phyloP scores from a whole-genome alignment of 2,888 invertebrate species.

The Sepioteuthis lessoniana region DNA sequence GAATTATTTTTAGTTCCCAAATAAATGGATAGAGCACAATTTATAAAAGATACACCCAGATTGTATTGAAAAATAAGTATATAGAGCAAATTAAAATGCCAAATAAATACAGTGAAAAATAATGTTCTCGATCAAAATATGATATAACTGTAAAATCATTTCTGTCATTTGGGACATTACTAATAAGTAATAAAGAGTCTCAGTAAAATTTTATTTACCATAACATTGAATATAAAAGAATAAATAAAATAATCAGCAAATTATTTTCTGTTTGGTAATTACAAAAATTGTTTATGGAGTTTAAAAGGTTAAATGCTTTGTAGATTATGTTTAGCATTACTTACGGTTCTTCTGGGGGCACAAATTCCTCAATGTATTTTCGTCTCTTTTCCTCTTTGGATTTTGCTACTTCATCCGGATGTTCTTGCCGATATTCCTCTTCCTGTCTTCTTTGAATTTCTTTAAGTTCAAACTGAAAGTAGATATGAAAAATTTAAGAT shows the following conservation, averaged over 20 bases:
- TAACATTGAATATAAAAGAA: background rate
- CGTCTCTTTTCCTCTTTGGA: conserved; percentile 67
- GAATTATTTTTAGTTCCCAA: no score
- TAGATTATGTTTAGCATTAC: conserved; percentile 43
- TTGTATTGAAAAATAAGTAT: no score
- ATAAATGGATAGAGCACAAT: no score
- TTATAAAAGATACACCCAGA: no score
- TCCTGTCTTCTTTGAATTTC: conserved; percentile 77
- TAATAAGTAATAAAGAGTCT: no score
- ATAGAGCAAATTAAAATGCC: no score
- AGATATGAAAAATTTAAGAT: background rate
- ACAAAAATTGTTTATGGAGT: background rate
- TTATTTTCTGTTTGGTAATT: background rate
- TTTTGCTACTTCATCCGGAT: conserved; percentile 67
- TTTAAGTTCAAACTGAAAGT: conserved; percentile 69
- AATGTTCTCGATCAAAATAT: no score
- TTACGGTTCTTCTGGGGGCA: conserved; percentile 71
- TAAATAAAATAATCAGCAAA: background rate
- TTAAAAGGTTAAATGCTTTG: background rate
- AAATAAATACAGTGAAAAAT: no score
- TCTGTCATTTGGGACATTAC: no score
- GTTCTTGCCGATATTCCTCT: conserved; percentile 65
- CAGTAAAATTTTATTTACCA: background rate
- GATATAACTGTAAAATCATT: no score
- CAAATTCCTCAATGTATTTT: conserved; percentile 72